phyloP scores from a whole-genome alignment of 2,888 invertebrate genomes.

The Acrocyrtus sp. region DNA sequence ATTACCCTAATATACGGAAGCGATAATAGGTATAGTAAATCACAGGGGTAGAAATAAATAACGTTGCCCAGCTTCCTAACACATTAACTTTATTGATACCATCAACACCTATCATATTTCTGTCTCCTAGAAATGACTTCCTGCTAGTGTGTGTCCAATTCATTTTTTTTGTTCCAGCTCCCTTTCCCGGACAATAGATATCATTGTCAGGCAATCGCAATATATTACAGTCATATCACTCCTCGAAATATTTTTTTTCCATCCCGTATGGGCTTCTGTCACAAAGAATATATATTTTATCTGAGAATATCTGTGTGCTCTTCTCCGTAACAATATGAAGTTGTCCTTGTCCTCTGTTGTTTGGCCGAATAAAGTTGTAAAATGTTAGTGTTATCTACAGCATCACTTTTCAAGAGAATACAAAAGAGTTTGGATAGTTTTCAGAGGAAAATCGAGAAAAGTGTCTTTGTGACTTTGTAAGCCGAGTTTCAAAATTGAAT shows the following conservation, averaged over 20 bases:
- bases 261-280: neutral
- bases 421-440: neutral
- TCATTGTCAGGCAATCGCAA: slow-evolving; percentile 51
- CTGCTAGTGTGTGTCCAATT: too few relatives aligned
- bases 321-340: slow-evolving; percentile 24
- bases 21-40: too few relatives aligned
- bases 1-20: too few relatives aligned
- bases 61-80: too few relatives aligned
- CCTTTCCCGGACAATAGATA: slow-evolving; percentile 19
- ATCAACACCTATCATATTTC: neutral
- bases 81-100: too few relatives aligned
- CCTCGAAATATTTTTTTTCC: slow-evolving; percentile 25
- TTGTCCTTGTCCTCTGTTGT: slow-evolving; percentile 3
- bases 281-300: neutral
- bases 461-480: too few relatives aligned
- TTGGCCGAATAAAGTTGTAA: slow-evolving; percentile 38
- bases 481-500: too few relatives aligned
- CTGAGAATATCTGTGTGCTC: neutral
- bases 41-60: too few relatives aligned
- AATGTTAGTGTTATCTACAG: slow-evolving; percentile 28
- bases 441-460: too few relatives aligned
- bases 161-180: neutral
- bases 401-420: slow-evolving; percentile 15
- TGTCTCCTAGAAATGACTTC: neutral
- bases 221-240: slow-evolving; percentile 39